These are phyloP conservation scores for Acipenser transmontanus DNA, from an alignment of 2,797 vertebrate species.

Conservation along the genomic window DNA sequence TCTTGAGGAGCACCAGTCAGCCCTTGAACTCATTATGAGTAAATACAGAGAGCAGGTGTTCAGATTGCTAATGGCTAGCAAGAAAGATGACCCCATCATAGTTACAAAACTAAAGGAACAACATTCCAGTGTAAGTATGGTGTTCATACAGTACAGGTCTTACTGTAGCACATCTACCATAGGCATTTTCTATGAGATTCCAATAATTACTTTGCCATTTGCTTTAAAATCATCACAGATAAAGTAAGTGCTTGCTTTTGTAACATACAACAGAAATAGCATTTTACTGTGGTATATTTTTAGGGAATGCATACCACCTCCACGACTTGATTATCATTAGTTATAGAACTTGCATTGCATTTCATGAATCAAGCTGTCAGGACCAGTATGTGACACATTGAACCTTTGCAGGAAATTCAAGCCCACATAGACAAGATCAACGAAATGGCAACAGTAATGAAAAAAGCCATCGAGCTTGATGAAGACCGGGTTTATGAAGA, in stretches of 20 bases:
- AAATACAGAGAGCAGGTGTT: constrained; percentile 98
- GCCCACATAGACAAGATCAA: constrained; percentile 92
- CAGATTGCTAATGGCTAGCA: constrained; percentile 88
- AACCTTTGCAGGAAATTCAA: constrained; percentile 75
- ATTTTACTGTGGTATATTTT: no score
- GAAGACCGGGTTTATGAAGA: constrained; percentile 82
- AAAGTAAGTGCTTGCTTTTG: no score
- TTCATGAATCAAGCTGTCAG: no score
- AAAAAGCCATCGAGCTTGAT: constrained; percentile 88
- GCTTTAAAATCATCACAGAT: background rate
- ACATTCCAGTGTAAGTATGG: constrained; percentile 79
- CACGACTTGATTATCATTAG: no score
- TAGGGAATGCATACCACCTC: no score
- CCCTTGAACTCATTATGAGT: constrained; percentile 96
- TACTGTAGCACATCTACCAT: no score
- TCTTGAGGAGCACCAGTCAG: constrained; percentile 95
- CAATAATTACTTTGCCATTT: background rate
- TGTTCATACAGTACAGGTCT: background rate
- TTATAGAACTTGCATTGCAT: no score
- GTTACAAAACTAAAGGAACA: constrained; percentile 88
- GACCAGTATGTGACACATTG: no score
- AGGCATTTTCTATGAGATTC: background rate
- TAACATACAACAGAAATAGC: no score
- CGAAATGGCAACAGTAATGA: constrained; percentile 97
- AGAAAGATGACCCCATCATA: constrained; percentile 85